Evolutionary conservation across 2,797 vertebrate genomes (phyloP).

Genomic region (Smutsia temminckii): DNA sequence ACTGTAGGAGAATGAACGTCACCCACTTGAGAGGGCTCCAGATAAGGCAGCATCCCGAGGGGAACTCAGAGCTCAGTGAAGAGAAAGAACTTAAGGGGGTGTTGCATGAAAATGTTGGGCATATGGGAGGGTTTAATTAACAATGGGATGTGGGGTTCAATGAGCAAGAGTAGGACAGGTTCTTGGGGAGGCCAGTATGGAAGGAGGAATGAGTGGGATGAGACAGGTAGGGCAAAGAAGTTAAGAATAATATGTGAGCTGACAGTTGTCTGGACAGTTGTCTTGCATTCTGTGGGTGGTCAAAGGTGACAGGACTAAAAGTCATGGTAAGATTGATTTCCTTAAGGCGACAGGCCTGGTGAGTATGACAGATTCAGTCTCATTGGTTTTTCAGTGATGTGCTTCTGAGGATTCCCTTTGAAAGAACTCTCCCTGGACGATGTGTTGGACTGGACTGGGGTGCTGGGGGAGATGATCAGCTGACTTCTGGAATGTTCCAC

Average conservation of each 20-base stretch:
- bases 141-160: not conserved
- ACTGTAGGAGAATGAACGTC: not conserved
- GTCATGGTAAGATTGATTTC: not conserved
- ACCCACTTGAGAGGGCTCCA: not conserved
- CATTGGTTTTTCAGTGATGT: slow-evolving; percentile 11
- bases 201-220: not conserved
- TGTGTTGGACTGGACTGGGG: not conserved
- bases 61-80: not conserved
- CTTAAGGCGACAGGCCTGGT: not conserved
- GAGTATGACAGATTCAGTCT: not conserved
- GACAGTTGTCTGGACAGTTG: not conserved
- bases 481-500: not conserved
- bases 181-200: not conserved
- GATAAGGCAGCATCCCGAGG: not conserved
- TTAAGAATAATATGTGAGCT: not conserved
- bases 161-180: not conserved
- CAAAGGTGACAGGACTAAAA: not conserved
- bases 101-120: not conserved
- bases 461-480: not conserved
- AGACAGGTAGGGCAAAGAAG: not conserved
- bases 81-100: not conserved
- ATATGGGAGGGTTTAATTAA: not conserved
- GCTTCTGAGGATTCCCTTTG: slow-evolving; percentile 23
- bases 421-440: not conserved
- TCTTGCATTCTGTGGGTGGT: not conserved